Base-by-base conservation (phyloP, 2,113 vertebrate species). In the Ptyas mucosa region DNA sequence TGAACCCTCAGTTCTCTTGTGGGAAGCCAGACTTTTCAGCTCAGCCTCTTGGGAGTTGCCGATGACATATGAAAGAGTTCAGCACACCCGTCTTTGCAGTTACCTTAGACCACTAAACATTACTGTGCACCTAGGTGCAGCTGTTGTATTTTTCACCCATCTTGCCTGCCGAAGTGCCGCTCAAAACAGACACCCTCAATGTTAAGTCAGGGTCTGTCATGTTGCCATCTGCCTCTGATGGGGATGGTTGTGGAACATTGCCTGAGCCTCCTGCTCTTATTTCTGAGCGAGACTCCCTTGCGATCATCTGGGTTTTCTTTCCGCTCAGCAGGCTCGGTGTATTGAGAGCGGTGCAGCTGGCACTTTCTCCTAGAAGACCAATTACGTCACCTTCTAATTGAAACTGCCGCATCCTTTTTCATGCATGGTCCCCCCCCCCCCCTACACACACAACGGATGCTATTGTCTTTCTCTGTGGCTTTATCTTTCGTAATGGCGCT, bases 371-470 rank as follows among this genome's bases (percentile, higher is more conserved):
- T 95, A 8, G 43, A 95, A 97, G 96, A 29, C 94, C 29, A 58
- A 89, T 96, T 92, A 95, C 93, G 1, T 97, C 96, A 96, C 85
- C 95, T 95, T 94, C 93, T 96, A 91, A 96, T 94, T 97, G 97
- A 88, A 91, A 96, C 86, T 89, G 95, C 96, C 88, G 95, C 96
- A 96, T 97, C 96, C 94, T 95, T 92, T 20, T 94, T 92, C 94
- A 94, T 95, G 23, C 87, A 0, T 89, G 91, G 91, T 85, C 92
- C 1, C 1, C 3, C 10, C 3, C 55, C 21, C 5, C 7, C 18
- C 18, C 14, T n/a, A 46, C 5, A 5, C 15, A 93, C 20, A 89
- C 93, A 88, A 14, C 43, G 88, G 93, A 93, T 94, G 93, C 92
- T 55, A 52, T 1, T 20, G 53, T 91, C 93, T 89, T 89, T 89